Evolutionary conservation across 2,113 vertebrate genomes (phyloP).

Genomic region (Cairina moschata): DNA sequence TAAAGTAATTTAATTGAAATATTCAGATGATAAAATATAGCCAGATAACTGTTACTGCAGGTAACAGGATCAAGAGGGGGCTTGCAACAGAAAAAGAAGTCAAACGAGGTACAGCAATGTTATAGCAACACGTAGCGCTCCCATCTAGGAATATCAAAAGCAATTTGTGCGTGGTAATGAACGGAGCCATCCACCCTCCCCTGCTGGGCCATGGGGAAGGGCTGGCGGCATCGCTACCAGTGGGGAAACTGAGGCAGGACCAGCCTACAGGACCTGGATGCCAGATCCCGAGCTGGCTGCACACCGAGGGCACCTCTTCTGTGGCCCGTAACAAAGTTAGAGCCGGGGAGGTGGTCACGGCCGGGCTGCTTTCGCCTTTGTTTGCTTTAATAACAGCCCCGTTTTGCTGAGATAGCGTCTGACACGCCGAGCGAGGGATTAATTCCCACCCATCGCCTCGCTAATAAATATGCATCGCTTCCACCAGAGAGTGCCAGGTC

Average conservation of each 20-base stretch:
- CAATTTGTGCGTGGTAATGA: slow-evolving; percentile 32
- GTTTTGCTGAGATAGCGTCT: slow-evolving; percentile 26
- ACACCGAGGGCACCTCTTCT: background rate
- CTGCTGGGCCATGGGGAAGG: background rate
- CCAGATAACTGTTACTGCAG: slow-evolving; percentile 72
- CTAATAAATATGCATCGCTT: slow-evolving; percentile 72
- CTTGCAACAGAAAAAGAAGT: slow-evolving; percentile 55
- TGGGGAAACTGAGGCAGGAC: slow-evolving; percentile 14
- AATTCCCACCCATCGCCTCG: background rate
- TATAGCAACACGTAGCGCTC: slow-evolving; percentile 55
- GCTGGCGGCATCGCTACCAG: accelerated
- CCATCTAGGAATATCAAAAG: slow-evolving; percentile 46
- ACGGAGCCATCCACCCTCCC: background rate
- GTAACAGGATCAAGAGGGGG: slow-evolving; percentile 74
- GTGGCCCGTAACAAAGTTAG: background rate
- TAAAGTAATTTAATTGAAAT: slow-evolving; percentile 83
- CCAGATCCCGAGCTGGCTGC: background rate
- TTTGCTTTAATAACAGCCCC: slow-evolving; percentile 36
- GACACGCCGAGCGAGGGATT: background rate
- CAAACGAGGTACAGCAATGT: slow-evolving; percentile 67
- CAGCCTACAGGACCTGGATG: background rate
- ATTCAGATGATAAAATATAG: slow-evolving; percentile 78
- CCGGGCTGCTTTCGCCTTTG: background rate
- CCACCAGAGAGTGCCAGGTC: slow-evolving; percentile 48
- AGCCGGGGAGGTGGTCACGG: background rate